These are phyloP conservation scores for Zaprionus taronus DNA, from an alignment of 1,140 invertebrate genomes.

Conservation along the genomic window DNA sequence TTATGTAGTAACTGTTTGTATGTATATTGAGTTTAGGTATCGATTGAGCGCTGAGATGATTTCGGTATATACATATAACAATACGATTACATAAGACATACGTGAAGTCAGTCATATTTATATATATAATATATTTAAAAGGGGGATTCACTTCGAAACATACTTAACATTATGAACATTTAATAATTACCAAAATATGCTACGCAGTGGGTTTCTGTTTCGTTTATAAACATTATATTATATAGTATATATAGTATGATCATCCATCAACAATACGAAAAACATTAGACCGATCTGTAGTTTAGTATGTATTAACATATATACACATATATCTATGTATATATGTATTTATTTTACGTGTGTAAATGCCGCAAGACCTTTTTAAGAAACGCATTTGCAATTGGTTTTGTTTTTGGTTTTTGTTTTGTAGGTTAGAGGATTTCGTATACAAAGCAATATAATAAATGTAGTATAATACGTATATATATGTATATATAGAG, in stretches of 20 bases:
- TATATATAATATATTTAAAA: slow-evolving; percentile 36
- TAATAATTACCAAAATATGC: slow-evolving; percentile 75
- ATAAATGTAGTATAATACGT: slow-evolving; percentile 40
- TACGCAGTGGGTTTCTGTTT: slow-evolving; percentile 53
- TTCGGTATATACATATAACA: slow-evolving; percentile 79
- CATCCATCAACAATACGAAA: slow-evolving; percentile 63
- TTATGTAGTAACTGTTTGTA: slow-evolving; percentile 68
- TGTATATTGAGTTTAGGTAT: slow-evolving; percentile 52
- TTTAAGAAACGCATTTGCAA: slow-evolving; percentile 67
- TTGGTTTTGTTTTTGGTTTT: slow-evolving; percentile 1
- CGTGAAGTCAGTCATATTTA: slow-evolving; percentile 70
- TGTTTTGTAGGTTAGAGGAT: slow-evolving; percentile 27
- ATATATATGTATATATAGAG: slow-evolving; percentile 15
- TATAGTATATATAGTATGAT: slow-evolving; percentile 28
- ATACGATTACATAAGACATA: slow-evolving; percentile 75
- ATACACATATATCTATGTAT: slow-evolving; percentile 22
- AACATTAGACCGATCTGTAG: slow-evolving; percentile 70
- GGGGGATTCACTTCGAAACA: slow-evolving; percentile 71
- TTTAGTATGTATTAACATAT: slow-evolving; percentile 55
- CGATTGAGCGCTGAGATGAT: slow-evolving; percentile 65
- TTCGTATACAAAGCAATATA: slow-evolving; percentile 50
- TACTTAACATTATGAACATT: slow-evolving; percentile 78
- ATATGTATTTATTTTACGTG: slow-evolving; percentile 37
- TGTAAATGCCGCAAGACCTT: slow-evolving; percentile 62
- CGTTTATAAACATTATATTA: slow-evolving; percentile 5